phyloP scores from a whole-genome alignment of 1,140 invertebrate species.

The Philotrypesis tridentata region DNA sequence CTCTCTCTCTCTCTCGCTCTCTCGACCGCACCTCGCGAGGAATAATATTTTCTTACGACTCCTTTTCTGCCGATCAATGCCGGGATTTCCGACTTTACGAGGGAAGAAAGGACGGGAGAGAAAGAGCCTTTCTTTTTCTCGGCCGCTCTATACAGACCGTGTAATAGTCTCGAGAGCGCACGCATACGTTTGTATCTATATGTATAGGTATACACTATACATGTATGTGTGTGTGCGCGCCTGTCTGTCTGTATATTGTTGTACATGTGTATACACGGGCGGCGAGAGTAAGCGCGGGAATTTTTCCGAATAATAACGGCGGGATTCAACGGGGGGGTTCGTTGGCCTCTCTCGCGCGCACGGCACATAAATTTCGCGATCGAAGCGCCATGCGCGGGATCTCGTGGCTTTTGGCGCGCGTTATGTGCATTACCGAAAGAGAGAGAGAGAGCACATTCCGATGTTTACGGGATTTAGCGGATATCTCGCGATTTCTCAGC shows the following conservation, averaged over 20 bases:
- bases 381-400: slow-evolving; percentile 32
- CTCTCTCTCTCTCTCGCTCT: not conserved
- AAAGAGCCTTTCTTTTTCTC: slow-evolving; percentile 43
- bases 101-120: slow-evolving; percentile 29
- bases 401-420: not conserved
- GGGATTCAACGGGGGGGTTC: slow-evolving; percentile 50
- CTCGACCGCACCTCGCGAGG: not conserved
- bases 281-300: slow-evolving; percentile 13
- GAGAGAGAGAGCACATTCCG: no score
- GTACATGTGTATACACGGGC: no score
- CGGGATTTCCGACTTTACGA: slow-evolving; percentile 45
- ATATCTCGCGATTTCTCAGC: no score
- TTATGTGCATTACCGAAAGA: not conserved
- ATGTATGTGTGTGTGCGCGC: no score
- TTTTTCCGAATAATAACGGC: slow-evolving; percentile 42
- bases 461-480: no score
- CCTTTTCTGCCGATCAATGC: slow-evolving; percentile 46
- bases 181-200: no score
- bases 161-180: not conserved
- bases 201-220: no score
- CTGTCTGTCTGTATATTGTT: no score
- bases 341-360: slow-evolving; percentile 28
- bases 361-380: slow-evolving; percentile 45
- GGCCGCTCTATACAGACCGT: not conserved
- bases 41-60: slow-evolving; percentile 47